Evolutionary conservation across 1,140 invertebrate species (phyloP).

Genomic region (Drosophila neocordata): DNA sequence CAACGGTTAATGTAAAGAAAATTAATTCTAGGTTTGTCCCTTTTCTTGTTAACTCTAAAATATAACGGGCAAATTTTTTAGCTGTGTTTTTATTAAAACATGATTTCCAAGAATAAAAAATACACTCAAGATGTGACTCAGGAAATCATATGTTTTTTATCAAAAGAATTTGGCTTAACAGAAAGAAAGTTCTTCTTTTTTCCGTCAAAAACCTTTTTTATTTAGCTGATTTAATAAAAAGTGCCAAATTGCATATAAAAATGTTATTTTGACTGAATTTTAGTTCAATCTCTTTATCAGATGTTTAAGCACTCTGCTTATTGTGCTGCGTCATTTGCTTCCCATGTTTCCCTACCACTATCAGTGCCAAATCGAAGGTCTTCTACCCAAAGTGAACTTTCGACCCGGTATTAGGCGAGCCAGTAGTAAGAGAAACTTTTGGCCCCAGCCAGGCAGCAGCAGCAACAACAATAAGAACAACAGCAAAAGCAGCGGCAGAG

Average conservation of each 20-base stretch:
- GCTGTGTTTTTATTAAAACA: too few relatives aligned
- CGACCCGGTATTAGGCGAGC: slow-evolving; percentile 41
- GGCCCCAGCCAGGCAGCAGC: slow-evolving; percentile 27
- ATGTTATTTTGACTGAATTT: too few relatives aligned
- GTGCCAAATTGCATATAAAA: too few relatives aligned
- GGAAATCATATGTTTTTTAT: not conserved
- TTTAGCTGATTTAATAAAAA: too few relatives aligned
- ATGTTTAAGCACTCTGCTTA: not conserved
- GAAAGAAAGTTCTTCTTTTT: not conserved
- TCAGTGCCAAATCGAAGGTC: slow-evolving; percentile 20
- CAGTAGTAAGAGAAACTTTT: slow-evolving; percentile 31
- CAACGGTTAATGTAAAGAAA: too few relatives aligned
- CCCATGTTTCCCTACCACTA: not conserved
- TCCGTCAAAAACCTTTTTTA: too few relatives aligned
- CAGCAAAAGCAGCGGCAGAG: not conserved
- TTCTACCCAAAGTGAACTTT: slow-evolving; percentile 50
- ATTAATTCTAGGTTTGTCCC: too few relatives aligned
- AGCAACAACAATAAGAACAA: slow-evolving; percentile 24
- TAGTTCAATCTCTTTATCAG: not conserved
- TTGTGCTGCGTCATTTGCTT: slow-evolving; percentile 2
- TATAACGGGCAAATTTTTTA: too few relatives aligned
- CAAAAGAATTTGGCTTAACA: not conserved
- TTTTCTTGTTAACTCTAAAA: too few relatives aligned
- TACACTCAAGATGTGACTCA: not conserved
- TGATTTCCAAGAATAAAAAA: not conserved